Evolutionary conservation across 2,113 vertebrate genomes (phyloP).

Genomic region (Seriola aureovittata): DNA sequence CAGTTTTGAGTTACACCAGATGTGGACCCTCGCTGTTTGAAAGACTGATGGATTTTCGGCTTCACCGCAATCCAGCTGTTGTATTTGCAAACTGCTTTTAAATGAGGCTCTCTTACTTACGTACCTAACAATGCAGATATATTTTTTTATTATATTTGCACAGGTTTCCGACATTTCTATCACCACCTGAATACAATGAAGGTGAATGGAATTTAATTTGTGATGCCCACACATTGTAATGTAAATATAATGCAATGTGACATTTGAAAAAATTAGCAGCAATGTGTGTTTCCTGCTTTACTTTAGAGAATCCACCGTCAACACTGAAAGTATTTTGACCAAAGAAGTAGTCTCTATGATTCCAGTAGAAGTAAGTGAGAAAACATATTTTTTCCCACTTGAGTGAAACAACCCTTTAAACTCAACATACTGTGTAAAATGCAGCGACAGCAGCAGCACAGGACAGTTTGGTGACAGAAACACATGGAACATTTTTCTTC

Average conservation of each 20-base stretch:
- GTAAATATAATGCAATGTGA: neutral
- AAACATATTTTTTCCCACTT: neutral
- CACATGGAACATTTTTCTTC: conserved; percentile 57
- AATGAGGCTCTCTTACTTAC: conserved; percentile 10
- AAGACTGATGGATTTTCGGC: conserved; percentile 92
- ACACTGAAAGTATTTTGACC: neutral
- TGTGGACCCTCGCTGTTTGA: conserved; percentile 88
- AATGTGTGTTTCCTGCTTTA: neutral
- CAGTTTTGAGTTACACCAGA: conserved; percentile 91
- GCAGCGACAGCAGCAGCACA: neutral
- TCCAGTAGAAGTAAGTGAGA: neutral
- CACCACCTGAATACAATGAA: neutral
- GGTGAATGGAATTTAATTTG: neutral
- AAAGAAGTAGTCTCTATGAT: neutral
- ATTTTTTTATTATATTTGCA: neutral
- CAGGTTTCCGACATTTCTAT: neutral
- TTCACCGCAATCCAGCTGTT: conserved; percentile 88
- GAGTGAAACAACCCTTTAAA: conserved; percentile 12
- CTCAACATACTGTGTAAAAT: neutral
- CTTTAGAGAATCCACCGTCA: neutral
- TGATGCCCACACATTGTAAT: neutral
- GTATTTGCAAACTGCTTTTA: conserved; percentile 74
- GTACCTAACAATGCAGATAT: neutral
- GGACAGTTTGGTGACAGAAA: conserved; percentile 44
- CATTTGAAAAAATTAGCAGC: neutral